These are phyloP conservation scores for Mantis religiosa DNA, from an alignment of 2,888 invertebrate species.

Conservation along the genomic window DNA sequence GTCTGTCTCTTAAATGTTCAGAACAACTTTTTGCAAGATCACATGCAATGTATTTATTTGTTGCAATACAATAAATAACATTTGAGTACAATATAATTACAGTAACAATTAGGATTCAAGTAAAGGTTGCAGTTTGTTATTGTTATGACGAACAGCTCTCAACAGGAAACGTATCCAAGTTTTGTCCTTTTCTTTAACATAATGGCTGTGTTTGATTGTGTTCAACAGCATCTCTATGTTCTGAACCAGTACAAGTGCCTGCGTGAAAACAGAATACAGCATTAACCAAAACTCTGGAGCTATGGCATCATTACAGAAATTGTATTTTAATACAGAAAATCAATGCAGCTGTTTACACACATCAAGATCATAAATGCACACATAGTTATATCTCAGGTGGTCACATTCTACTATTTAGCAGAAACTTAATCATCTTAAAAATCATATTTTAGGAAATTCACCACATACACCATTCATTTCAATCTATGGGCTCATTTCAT, in stretches of 20 bases:
- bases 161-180: slow-evolving; percentile 29
- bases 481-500: too few relatives aligned
- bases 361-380: too few relatives aligned
- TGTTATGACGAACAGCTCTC: slow-evolving; percentile 31
- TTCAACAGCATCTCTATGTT: slow-evolving; percentile 22
- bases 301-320: too few relatives aligned
- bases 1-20: too few relatives aligned
- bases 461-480: too few relatives aligned
- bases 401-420: too few relatives aligned
- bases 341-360: too few relatives aligned
- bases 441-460: too few relatives aligned
- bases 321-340: too few relatives aligned
- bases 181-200: slow-evolving; percentile 24
- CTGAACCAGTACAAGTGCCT: slow-evolving; percentile 28
- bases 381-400: too few relatives aligned
- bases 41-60: neutral
- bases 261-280: neutral
- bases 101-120: neutral
- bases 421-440: too few relatives aligned
- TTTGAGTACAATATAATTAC: neutral
- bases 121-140: slow-evolving; percentile 31
- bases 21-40: neutral
- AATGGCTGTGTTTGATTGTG: slow-evolving; percentile 25
- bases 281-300: too few relatives aligned
- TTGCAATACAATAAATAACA: neutral